A percentile compares a stretch with the other conserved stretches of the same genome.
These are phyloP conservation scores for Plusia festucae DNA, from an alignment of 2,888 invertebrate genomes.

Conservation along the genomic window DNA sequence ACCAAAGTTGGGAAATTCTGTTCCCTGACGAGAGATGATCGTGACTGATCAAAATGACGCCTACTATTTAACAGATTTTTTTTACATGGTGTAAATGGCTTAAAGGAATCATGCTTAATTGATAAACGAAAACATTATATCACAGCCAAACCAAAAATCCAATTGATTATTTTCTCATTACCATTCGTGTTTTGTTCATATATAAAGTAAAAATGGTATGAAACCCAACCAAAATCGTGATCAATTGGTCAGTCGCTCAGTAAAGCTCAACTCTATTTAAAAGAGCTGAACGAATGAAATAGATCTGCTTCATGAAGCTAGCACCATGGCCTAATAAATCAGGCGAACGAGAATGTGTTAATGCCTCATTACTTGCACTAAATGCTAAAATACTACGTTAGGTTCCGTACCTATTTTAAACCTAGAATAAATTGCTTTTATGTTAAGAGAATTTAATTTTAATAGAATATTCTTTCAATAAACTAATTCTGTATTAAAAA, in stretches of 20 bases:
- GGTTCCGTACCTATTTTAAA: neutral
- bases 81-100: neutral
- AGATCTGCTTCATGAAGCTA: slow-evolving; percentile 5
- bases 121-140: neutral
- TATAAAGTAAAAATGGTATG: neutral
- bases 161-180: neutral
- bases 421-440: neutral
- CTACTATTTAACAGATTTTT: no score
- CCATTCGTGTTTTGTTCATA: neutral
- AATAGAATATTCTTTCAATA: no score
- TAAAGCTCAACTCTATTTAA: slow-evolving; percentile 15
- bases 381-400: slow-evolving; percentile 19
- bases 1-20: no score
- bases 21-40: no score
- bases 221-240: neutral
- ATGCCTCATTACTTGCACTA: slow-evolving; percentile 26
- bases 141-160: neutral
- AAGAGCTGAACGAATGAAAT: slow-evolving; percentile 15
- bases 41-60: no score
- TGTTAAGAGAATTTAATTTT: no score
- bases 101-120: neutral
- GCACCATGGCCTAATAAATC: slow-evolving; percentile 37
- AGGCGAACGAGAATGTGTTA: slow-evolving; percentile 42
- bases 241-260: neutral
- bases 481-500: no score